These are phyloP conservation scores for Lacerta agilis DNA, from an alignment of 2,797 vertebrate species.

Conservation along the genomic window DNA sequence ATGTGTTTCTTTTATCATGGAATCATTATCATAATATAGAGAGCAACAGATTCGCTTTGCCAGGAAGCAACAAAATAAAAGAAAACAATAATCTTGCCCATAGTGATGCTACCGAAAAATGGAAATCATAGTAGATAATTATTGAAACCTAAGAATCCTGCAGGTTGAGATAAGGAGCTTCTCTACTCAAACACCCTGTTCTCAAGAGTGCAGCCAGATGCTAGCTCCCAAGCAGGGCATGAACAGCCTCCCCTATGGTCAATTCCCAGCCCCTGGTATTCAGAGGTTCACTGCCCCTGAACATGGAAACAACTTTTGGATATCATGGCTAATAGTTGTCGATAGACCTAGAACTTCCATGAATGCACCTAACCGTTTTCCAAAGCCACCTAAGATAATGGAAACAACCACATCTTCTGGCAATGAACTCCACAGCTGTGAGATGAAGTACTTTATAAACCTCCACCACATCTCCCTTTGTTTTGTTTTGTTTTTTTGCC, in stretches of 20 bases:
- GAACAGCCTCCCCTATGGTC: background rate
- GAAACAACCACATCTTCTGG: background rate
- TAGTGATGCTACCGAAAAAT: background rate
- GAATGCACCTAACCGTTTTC: background rate
- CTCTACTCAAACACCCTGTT: background rate
- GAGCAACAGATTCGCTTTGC: background rate
- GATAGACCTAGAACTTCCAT: background rate
- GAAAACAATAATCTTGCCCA: background rate
- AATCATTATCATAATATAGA: background rate
- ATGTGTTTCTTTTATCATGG: background rate
- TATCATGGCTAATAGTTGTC: background rate
- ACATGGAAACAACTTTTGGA: background rate
- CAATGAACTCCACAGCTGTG: background rate
- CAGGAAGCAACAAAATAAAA: background rate
- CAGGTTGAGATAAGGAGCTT: background rate
- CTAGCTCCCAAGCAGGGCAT: background rate
- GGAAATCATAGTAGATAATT: background rate
- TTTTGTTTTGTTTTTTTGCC: background rate
- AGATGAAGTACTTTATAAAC: background rate
- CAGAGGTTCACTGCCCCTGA: background rate
- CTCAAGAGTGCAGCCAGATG: background rate
- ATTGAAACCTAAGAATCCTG: background rate
- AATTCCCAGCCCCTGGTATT: background rate
- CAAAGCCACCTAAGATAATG: background rate
- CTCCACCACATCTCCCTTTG: background rate